A percentile compares a stretch with the other conserved stretches of the same genome.
These are phyloP conservation scores for Pipistrellus kuhlii DNA, from an alignment of 2,797 vertebrate genomes.

Conservation along the genomic window DNA sequence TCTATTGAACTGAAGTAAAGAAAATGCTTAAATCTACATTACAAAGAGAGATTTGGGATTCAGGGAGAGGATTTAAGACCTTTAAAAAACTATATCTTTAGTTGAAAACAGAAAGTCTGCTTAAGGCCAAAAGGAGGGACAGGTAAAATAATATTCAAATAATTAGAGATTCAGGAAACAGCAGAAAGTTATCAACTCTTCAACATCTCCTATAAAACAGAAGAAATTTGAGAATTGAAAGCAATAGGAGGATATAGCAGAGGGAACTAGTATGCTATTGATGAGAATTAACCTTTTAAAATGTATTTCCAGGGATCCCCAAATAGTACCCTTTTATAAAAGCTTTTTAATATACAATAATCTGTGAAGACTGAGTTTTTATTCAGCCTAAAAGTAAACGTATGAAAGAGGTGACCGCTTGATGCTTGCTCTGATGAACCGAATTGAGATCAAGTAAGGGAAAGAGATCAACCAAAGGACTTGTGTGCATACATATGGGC, in stretches of 20 bases:
- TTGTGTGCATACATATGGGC: too few species aligned
- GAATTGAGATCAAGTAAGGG: neutral
- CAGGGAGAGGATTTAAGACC: neutral
- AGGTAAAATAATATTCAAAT: neutral
- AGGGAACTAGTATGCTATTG: neutral
- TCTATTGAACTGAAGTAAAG: neutral
- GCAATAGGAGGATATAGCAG: neutral
- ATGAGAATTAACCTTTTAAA: conserved; percentile 36
- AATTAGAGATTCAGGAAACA: neutral
- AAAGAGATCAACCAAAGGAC: too few species aligned
- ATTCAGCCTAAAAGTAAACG: conserved; percentile 14
- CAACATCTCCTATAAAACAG: neutral
- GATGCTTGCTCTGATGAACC: neutral
- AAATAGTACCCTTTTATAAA: neutral
- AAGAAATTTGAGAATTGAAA: conserved; percentile 10
- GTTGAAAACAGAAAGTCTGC: neutral
- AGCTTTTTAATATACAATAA: neutral
- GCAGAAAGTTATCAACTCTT: neutral
- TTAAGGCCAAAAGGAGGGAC: neutral
- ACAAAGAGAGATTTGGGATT: neutral
- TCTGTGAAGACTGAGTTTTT: neutral
- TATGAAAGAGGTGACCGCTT: neutral
- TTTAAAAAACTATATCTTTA: conserved; percentile 29
- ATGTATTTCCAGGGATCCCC: neutral
- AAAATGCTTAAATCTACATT: conserved; percentile 34